Conservation (phyloP, 2,888 invertebrate genomes). For the Slavum lentiscoides region DNA sequence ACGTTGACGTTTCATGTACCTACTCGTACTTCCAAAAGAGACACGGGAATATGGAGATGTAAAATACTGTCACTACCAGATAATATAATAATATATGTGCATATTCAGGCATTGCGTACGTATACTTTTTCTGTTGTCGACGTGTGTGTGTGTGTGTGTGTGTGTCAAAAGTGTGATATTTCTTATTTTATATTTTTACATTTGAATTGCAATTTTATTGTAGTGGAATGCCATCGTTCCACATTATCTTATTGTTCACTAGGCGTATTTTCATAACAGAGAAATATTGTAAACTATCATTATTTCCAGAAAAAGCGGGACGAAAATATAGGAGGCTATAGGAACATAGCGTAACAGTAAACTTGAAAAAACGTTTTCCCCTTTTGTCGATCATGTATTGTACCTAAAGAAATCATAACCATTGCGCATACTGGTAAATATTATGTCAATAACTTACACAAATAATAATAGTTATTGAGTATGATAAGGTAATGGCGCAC, state of each 20-base stretch:
- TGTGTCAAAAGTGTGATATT: slow-evolving; percentile 10
- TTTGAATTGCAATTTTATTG: slow-evolving; percentile 11
- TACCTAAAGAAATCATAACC: slow-evolving; percentile 29
- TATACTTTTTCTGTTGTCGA: not conserved
- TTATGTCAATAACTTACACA: slow-evolving; percentile 18
- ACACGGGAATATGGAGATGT: not conserved
- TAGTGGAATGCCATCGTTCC: slow-evolving; percentile 18
- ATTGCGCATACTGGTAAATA: not conserved
- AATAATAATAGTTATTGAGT: no score
- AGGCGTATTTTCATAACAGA: not conserved
- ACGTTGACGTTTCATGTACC: not conserved
- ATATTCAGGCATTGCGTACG: not conserved
- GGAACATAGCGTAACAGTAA: not conserved
- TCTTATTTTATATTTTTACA: not conserved
- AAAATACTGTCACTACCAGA: not conserved
- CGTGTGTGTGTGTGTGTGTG: not conserved
- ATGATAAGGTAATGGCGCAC: not conserved
- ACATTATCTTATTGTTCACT: slow-evolving; percentile 23
- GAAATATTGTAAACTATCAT: slow-evolving; percentile 21
- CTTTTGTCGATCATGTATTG: not conserved
- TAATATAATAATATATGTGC: not conserved
- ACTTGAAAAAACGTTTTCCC: slow-evolving; percentile 2
- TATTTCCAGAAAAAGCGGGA: slow-evolving; percentile 1
- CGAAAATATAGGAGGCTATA: not conserved
- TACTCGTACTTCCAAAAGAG: not conserved